These are phyloP conservation scores for Notiomystis cincta DNA, from an alignment of 2,113 vertebrate genomes.

Conservation along the genomic window DNA sequence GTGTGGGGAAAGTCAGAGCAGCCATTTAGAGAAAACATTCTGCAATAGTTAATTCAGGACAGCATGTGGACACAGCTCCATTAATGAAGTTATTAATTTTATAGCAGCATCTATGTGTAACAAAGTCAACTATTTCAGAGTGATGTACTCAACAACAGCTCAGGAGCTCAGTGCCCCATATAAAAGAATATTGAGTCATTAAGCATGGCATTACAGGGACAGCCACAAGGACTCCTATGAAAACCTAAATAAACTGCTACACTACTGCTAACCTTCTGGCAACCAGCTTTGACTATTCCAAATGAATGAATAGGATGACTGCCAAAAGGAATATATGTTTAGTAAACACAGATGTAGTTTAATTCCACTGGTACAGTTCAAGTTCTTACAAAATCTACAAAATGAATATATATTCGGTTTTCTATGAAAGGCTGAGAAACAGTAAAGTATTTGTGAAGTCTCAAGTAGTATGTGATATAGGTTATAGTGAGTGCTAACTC, in stretches of 20 bases:
- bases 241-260: background rate
- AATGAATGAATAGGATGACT: slow-evolving; percentile 16
- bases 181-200: background rate
- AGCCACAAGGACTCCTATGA: background rate
- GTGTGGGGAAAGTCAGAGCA: background rate
- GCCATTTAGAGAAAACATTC: background rate
- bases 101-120: background rate
- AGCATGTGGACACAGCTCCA: background rate
- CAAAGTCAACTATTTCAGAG: background rate
- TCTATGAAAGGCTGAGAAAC: background rate
- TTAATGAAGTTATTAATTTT: background rate
- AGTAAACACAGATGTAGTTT: background rate
- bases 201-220: background rate
- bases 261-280: background rate
- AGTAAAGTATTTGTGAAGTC: background rate
- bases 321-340: slow-evolving; percentile 33
- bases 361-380: background rate
- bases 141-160: background rate
- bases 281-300: slow-evolving; percentile 43
- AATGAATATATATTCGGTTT: background rate
- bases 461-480: background rate
- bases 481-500: background rate
- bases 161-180: background rate
- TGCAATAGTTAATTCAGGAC: background rate
- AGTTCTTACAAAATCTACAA: background rate